These are phyloP conservation scores for Polymixis lichenea DNA, from an alignment of 2,888 invertebrate genomes.

Conservation along the genomic window DNA sequence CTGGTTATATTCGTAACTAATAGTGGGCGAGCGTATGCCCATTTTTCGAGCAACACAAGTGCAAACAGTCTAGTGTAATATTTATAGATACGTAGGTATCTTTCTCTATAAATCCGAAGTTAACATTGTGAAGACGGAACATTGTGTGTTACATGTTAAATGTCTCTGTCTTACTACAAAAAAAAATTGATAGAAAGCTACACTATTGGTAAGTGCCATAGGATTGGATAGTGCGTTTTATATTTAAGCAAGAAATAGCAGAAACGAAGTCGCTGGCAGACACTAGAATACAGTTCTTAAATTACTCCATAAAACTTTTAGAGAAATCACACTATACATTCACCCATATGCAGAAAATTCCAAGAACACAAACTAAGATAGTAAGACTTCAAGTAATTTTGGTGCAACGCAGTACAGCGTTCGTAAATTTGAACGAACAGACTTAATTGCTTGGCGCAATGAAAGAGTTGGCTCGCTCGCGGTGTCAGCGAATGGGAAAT, in stretches of 20 bases:
- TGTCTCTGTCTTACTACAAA: not conserved
- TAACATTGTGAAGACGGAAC: not conserved
- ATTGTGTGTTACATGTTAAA: not conserved
- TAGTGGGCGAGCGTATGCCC: no score
- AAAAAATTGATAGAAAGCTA: not conserved
- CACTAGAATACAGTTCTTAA: no score
- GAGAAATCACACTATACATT: not conserved
- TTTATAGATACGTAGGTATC: not conserved
- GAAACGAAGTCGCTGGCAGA: not conserved
- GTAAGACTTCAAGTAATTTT: constrained; percentile 44
- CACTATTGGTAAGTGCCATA: not conserved
- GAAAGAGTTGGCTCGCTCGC: constrained; percentile 52
- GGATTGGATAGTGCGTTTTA: no score
- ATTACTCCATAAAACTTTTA: not conserved
- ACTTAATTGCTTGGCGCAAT: constrained; percentile 59
- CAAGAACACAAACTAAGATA: constrained; percentile 27
- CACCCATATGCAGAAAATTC: constrained; percentile 28
- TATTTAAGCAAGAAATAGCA: not conserved
- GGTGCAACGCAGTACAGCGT: constrained; percentile 49
- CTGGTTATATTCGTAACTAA: not conserved
- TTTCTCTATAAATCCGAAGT: not conserved
- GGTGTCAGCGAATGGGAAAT: constrained; percentile 64
- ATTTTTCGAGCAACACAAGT: not conserved
- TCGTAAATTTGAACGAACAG: constrained; percentile 52
- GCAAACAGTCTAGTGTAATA: not conserved